Base-by-base conservation (phyloP, 2,113 vertebrate genomes). In the Hylia prasina region DNA sequence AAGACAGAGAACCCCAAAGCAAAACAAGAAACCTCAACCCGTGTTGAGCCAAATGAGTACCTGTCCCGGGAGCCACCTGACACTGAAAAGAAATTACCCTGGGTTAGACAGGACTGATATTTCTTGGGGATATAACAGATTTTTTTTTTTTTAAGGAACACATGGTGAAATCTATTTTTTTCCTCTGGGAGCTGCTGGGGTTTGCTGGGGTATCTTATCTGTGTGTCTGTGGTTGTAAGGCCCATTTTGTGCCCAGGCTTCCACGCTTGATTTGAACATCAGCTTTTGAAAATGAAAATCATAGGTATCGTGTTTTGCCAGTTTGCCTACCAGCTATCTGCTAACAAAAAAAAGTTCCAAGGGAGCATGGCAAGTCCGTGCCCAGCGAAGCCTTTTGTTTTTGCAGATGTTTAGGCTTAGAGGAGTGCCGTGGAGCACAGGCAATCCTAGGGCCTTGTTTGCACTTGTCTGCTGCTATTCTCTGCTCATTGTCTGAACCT, bases 401-500 rank as follows among this genome's bases (percentile, higher is more conserved):
- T 98, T 98, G 98, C 98, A 99, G 99, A 99, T 99, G 99, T 99
- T 99, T 98, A 97, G 98, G 98, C 98, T 98, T 97, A 97, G 97
- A 98, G 98, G 98, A 97, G 97, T 97, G 97, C 92, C 95, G 94
- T 72, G 96, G 98, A 98, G 97, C 97, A 75, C 95, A 94, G 91
- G 97, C 98, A 96, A 97, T 97, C 97, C 95, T 94, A 87, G 95
- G 96, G 96, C 98, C 97, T 15, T 99, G 99, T 99, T 99, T 98
- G 98, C 98, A 98, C 99, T 98, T 99, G 99, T 97, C 98, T 97
- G 97, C 96, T 93, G 98, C 94, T 97, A 97, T 98, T 98, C 97
- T 98, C 97, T 84, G 97, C 97, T 98, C 98, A 99, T 99, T 99
- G 99, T 99, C 99, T 99, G 98, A 99, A 99, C 99, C 98, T 99